Base-by-base conservation (phyloP, 2,888 invertebrate genomes). In the Azorinus chamasolen region DNA sequence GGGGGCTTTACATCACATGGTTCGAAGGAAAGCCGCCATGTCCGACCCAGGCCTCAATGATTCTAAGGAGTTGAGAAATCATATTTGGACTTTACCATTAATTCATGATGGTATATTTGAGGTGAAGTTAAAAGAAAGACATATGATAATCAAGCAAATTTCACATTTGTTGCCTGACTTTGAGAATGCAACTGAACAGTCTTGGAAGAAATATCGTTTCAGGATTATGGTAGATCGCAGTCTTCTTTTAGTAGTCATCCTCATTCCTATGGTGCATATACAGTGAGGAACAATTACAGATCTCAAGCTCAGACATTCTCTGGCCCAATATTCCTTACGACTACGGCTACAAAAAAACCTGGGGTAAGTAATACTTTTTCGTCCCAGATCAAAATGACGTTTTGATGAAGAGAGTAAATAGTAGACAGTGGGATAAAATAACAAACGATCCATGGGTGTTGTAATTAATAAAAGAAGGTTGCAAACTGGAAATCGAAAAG, bases 41-140 rank as follows among this genome's bases (percentile, higher is more conserved):
- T 53, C 61, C 10, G 72, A 72, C 48, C 53, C 70, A 10, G 66
- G 71, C n/a, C 43, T 79, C 14, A 25, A 55, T 43, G 65, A 71
- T 8, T 22, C 51, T 18, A 65, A 65, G 24, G 80, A 79, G 18
- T n/a, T 72, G 10, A 32, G 25, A 18, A 39, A 54, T 16, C 65
- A 64, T 8, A 14, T 68, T 37, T n/a, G n/a, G n/a, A n/a, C n/a
- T n/a, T 57, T 76, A 39, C 79, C 79, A 1, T 24, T 72, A 10
- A n/a, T 59, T 18, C 27, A 57, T 18, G 62, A 53, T 32, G 75
- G 79, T 32, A 69, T 79, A 2, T 68, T 72, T 75, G 14, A 66
- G 71, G 54, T 20, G 37, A 22, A 68, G 39, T 18, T 70, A 14
- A 74, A 45, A 45, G 45, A 45, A 5, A 45, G 45, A 45, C 45